phyloP scores from a whole-genome alignment of 2,888 invertebrate species.

The Hydrotaea diabolus region DNA sequence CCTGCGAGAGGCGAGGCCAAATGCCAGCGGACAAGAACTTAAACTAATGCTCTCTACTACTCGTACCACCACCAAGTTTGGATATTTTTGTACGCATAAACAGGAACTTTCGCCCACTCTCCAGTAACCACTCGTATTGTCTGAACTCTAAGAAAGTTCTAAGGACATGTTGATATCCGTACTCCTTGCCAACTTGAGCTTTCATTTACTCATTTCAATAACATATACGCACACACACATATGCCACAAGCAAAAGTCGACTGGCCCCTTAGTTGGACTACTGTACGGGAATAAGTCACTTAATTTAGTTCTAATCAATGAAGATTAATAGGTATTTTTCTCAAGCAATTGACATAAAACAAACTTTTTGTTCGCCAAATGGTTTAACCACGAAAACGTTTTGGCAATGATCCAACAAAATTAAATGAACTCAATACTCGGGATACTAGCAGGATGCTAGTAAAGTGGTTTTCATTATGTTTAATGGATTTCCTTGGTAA shows the following conservation, averaged over 20 bases:
- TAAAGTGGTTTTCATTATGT: no score
- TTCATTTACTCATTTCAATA: constrained; percentile 12
- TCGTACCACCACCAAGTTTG: no score
- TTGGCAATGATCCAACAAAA: background rate
- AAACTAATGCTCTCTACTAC: no score
- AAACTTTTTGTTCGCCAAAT: background rate
- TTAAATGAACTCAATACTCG: background rate
- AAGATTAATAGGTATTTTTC: constrained; percentile 32
- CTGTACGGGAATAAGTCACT: constrained; percentile 15
- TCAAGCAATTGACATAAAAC: constrained; percentile 13
- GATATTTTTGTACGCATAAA: no score
- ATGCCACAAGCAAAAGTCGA: background rate
- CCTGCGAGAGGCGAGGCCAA: no score
- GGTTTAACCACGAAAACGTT: constrained; percentile 3
- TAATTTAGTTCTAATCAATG: constrained; percentile 39
- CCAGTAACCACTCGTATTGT: no score
- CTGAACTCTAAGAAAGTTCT: background rate
- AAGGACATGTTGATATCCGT: background rate
- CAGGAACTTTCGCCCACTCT: no score
- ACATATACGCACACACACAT: background rate
- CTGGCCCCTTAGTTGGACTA: no score
- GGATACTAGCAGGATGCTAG: no score
- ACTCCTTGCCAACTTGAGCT: background rate
- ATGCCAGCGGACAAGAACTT: no score
- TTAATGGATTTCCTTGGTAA: no score